Evolutionary conservation across 2,797 vertebrate species (phyloP).

Genomic region (Adelosebastes latens): DNA sequence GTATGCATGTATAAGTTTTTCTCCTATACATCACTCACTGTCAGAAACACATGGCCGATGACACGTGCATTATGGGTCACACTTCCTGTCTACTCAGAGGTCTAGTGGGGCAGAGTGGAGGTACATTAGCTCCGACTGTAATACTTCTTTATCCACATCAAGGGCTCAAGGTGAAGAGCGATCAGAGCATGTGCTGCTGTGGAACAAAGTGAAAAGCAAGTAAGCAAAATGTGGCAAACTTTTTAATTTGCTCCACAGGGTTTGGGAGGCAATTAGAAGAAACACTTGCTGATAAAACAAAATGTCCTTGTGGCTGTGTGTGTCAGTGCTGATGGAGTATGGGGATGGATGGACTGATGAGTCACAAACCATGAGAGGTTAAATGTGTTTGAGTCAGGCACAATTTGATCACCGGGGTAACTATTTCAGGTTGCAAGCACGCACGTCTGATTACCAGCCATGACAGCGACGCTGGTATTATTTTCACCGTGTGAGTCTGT

Average conservation of each 20-base stretch:
- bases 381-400: constrained; percentile 5
- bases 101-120: neutral
- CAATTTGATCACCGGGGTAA: neutral
- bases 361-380: constrained; percentile 8
- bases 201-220: constrained; percentile 42
- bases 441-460: neutral
- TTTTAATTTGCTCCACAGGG: constrained; percentile 67
- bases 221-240: constrained; percentile 41
- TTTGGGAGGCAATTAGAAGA: constrained; percentile 52
- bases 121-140: neutral
- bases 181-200: constrained; percentile 4
- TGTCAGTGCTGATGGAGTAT: neutral
- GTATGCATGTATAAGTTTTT: neutral
- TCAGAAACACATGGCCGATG: neutral
- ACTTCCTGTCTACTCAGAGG: neutral
- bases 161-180: constrained; percentile 2
- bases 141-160: constrained; percentile 17
- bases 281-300: constrained; percentile 55
- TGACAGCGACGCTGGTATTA: neutral
- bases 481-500: neutral
- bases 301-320: constrained; percentile 35
- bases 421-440: neutral
- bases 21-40: too few relatives aligned
- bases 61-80: neutral
- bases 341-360: constrained; percentile 22